Percentiles rank a stretch among this genome's conserved stretches.
Evolutionary conservation across 2,888 invertebrate species (phyloP).

Genomic region (Acanthosoma haemorrhoidale): DNA sequence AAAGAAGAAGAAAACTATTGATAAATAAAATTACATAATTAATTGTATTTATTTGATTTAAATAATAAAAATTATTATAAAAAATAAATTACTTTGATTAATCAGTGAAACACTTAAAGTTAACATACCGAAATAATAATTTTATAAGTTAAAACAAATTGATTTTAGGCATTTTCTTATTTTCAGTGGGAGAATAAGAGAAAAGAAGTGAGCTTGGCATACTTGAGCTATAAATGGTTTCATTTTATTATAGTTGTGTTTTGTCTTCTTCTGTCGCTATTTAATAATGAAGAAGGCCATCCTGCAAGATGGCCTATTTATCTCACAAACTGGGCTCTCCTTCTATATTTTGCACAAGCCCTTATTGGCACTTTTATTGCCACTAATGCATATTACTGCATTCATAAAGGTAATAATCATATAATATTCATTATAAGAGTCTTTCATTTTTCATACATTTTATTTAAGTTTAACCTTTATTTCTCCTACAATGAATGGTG

Average conservation of each 20-base stretch:
- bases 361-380: constrained; percentile 53
- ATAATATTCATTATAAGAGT: too few relatives aligned
- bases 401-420: not conserved
- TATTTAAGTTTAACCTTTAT: too few relatives aligned
- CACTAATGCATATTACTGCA: constrained; percentile 41
- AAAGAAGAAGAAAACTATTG: too few relatives aligned
- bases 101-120: too few relatives aligned
- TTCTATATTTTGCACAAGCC: constrained; percentile 56
- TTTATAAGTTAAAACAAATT: not conserved
- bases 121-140: too few relatives aligned
- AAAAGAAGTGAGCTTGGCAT: constrained; percentile 48
- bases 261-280: constrained; percentile 46
- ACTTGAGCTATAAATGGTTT: constrained; percentile 55
- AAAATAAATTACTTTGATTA: not conserved
- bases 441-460: too few relatives aligned
- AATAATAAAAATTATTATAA: not conserved
- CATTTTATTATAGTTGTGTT: constrained; percentile 50
- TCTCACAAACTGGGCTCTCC: constrained; percentile 67
- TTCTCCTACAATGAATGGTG: too few relatives aligned
- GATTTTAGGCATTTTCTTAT: not conserved
- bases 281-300: constrained; percentile 3
- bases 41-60: too few relatives aligned
- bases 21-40: too few relatives aligned
- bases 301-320: constrained; percentile 61
- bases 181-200: constrained; percentile 56